Evolutionary conservation across 2,888 invertebrate genomes (phyloP), one percentile per base, ranked within the genome.

Genomic region (Gnatocerus cornutus): DNA sequence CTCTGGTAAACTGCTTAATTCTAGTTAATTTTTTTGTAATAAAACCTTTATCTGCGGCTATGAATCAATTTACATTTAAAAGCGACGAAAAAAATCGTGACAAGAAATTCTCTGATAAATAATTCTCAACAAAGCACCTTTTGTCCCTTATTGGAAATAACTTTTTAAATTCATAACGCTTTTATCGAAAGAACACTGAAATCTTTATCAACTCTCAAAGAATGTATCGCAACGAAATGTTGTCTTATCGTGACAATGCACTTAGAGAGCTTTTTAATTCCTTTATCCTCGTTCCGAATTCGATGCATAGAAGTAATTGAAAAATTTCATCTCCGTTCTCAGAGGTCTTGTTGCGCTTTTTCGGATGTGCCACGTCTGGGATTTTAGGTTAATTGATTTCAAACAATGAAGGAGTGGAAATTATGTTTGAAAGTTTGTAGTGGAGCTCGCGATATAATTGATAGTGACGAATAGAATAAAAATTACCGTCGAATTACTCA

Each of bases 91-190:
- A 21, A 21, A 21, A 21, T n/a, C n/a, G n/a, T n/a, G n/a, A n/a
- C n/a, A 37, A 46, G 43, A 59, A 59, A 59, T 48, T 16, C 39
- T 3, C 33, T 50, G 62, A 62, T 27, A 62, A 62, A 62, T 62
- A 50, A 61, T 46, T 33, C 46, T 21, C 6, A 48, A 16, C 21
- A 33, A 48, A 33, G 61, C 12, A 21, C 37, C n/a, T n/a, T n/a
- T n/a, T n/a, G n/a, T n/a, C n/a, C n/a, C n/a, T n/a, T n/a, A n/a
- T 33, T 48, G 48, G 48, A 61, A 53, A 53, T 33, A 37, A 53
- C 1, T 33, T 53, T 53, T 53, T 33, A 53, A 53, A 37, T 33
- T 53, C n/a, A 29, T 52, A 52, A 52, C 29, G 29, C 53, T 39
- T 53, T 37, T 37, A 33, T 37, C 33, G 37, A 53, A 33, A 53